Evolutionary conservation across 2,797 vertebrate species (phyloP), one percentile per base, ranked within the genome.

Genomic region (Meda fulgida): DNA sequence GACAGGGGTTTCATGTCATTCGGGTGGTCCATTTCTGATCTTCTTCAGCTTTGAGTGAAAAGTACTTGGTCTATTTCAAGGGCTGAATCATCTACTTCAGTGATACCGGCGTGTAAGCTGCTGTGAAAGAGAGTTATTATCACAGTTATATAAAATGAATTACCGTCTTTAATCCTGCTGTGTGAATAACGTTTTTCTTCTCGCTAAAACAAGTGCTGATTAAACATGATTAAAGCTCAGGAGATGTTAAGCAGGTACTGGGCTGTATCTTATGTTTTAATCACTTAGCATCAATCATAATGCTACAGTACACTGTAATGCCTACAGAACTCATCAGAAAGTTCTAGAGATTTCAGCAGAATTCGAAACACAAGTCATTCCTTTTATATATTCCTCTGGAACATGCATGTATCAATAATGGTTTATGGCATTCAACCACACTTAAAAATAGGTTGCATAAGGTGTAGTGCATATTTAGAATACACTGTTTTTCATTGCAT

Each of bases 101-200:
- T 53, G 31, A 81, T 63, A 66, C 78, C 75, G 78, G 46, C 83
- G 85, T 85, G 63, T 80, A 80, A 80, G 69, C 76, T 73, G 78
- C 73, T 81, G 81, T 80, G 79, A 86, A 86, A 23, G 46, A 76
- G 65, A 80, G 83, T 83, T 86, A 84, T 84, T 43, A 78, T 78
- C 48, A 78, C 83, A 84, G 67, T 88, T 88, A 83, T 58, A 58
- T 83, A 81, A 79, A 88, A 87, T 85, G 76, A 87, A 87, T 78
- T 80, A 76, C 67, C 71, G 60, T 78, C 80, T 83, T 80, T 83
- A 88, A 70, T 86, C 84, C 83, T 29, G 38, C 60, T 82, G 79
- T 70, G 48, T 84, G 75, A 58, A 78, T 60, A 78, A 78, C 48
- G 58, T 84, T 84, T 70, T 66, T 29, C 51, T 46, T 70, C 65